Conservation (phyloP, 2,113 vertebrate species). For the Coptodon rendalli region DNA sequence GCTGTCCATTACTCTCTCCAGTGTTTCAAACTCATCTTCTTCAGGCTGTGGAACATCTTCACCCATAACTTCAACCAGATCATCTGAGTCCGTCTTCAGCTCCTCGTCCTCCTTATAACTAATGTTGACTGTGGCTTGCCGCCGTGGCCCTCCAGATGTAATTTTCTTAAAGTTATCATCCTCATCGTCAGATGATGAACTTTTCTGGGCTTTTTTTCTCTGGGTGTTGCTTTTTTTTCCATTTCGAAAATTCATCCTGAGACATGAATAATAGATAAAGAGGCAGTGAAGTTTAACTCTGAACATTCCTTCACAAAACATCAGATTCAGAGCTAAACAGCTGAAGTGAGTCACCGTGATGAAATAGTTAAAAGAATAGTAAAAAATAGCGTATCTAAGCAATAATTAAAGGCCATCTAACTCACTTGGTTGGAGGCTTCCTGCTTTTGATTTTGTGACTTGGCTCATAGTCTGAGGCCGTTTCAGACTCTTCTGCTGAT, state of each 20-base stretch:
- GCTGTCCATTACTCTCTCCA: constrained; percentile 93
- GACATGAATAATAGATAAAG: background rate
- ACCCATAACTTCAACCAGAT: constrained; percentile 90
- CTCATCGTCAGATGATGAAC: constrained; percentile 82
- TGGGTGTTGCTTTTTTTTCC: constrained; percentile 82
- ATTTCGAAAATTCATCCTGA: constrained; percentile 84
- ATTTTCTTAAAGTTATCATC: constrained; percentile 80
- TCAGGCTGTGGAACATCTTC: constrained; percentile 93
- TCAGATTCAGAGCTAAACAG: background rate
- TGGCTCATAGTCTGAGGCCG: constrained; percentile 95
- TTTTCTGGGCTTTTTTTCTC: constrained; percentile 80
- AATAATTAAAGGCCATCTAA: background rate
- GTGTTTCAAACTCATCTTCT: constrained; percentile 97
- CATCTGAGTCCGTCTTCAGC: constrained; percentile 95
- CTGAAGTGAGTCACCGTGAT: background rate
- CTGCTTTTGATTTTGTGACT: constrained; percentile 92
- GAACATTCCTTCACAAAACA: background rate
- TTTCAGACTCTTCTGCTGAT: constrained; percentile 83
- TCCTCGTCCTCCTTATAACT: constrained; percentile 99
- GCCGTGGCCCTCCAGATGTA: constrained; percentile 82
- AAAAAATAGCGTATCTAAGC: background rate
- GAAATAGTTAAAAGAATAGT: background rate
- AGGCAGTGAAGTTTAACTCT: background rate
- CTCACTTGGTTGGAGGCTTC: constrained; percentile 88
- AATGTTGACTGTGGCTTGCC: constrained; percentile 93